These are phyloP conservation scores for Hyperoplus immaculatus DNA, from an alignment of 2,797 vertebrate species.

Conservation along the genomic window DNA sequence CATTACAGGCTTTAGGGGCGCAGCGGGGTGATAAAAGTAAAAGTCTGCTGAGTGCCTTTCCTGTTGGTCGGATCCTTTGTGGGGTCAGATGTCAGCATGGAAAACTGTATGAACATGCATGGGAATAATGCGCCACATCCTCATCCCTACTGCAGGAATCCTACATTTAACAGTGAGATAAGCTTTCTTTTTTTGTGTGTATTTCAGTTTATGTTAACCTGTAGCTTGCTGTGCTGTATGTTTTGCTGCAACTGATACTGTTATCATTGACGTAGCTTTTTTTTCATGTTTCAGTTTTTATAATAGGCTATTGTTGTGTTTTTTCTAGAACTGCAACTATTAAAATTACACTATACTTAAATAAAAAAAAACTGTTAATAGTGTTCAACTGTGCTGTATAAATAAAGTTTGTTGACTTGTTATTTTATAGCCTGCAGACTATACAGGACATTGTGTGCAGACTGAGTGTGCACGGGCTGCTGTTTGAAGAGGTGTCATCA, in stretches of 20 bases:
- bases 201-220: too few species aligned
- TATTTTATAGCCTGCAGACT: not conserved
- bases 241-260: not conserved
- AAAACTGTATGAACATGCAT: slow-evolving; percentile 64
- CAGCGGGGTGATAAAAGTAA: slow-evolving; percentile 62
- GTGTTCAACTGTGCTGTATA: not conserved
- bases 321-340: not conserved
- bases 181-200: not conserved
- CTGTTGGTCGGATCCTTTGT: slow-evolving; percentile 63
- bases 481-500: slow-evolving; percentile 58
- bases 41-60: slow-evolving; percentile 43
- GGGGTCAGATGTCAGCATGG: slow-evolving; percentile 66
- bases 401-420: slow-evolving; percentile 3
- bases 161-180: slow-evolving; percentile 8
- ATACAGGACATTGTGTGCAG: not conserved
- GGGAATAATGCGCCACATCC: slow-evolving; percentile 52
- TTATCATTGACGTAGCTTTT: not conserved
- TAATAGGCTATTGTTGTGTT: not conserved
- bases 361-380: not conserved
- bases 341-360: too few species aligned
- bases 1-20: slow-evolving; percentile 41
- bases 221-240: not conserved
- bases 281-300: not conserved
- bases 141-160: slow-evolving; percentile 5
- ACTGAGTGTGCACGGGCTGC: slow-evolving; percentile 7